These are phyloP conservation scores for Scomberomorus guttatus DNA, from an alignment of 2,797 vertebrate species.

Conservation along the genomic window DNA sequence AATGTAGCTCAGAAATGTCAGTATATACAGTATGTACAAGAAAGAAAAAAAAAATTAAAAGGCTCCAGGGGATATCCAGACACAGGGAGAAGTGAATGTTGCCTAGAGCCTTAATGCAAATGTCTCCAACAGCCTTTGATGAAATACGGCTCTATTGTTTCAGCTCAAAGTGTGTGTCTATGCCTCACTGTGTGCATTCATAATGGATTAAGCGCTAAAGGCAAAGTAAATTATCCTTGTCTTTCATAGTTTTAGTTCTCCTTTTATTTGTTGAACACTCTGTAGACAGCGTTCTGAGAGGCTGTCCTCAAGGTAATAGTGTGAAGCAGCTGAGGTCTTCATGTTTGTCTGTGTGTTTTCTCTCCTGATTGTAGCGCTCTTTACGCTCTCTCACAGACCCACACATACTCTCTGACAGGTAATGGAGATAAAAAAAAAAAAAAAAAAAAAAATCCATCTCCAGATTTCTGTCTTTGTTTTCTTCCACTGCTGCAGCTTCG, in stretches of 20 bases:
- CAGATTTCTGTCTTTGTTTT: constrained; percentile 14
- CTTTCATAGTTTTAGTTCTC: constrained; percentile 56
- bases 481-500: not conserved
- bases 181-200: constrained; percentile 58
- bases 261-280: constrained; percentile 62
- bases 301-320: constrained; percentile 65
- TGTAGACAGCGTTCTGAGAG: constrained; percentile 43
- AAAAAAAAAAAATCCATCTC: not conserved
- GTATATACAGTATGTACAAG: constrained; percentile 20
- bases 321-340: constrained; percentile 34
- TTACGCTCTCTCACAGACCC: constrained; percentile 40
- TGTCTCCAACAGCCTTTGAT: constrained; percentile 69
- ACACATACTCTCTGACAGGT: constrained; percentile 31
- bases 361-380: constrained; percentile 13
- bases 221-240: constrained; percentile 68
- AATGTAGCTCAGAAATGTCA: constrained; percentile 21
- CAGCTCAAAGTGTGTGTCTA: constrained; percentile 56
- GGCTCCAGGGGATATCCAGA: constrained; percentile 44
- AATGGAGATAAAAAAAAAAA: constrained; percentile 6
- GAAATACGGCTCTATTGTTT: constrained; percentile 64
- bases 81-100: constrained; percentile 17
- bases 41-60: constrained; percentile 32
- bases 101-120: constrained; percentile 68
- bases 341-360: constrained; percentile 8
- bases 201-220: constrained; percentile 72